Conservation (phyloP, 2,113 vertebrate species). For the Herpetotheres cachinnans region DNA sequence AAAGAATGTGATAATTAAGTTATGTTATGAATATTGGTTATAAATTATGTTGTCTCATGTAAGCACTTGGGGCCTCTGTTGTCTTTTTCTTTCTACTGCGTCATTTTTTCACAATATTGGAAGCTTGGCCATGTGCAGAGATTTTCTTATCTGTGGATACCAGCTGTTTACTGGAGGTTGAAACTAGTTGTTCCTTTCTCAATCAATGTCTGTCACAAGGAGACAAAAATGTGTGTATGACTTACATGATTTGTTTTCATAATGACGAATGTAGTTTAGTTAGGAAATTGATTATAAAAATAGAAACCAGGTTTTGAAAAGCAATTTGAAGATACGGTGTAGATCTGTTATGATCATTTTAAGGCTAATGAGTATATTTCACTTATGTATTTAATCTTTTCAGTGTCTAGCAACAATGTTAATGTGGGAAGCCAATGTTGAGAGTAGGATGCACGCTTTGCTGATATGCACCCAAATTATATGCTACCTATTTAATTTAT, state of each 20-base stretch:
- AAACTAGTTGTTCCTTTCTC: constrained; percentile 75
- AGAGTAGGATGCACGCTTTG: constrained; percentile 33
- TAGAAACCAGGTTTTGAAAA: constrained; percentile 71
- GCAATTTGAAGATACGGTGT: constrained; percentile 69
- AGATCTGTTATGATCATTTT: constrained; percentile 67
- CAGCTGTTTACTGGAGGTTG: constrained; percentile 77
- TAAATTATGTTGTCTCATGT: constrained; percentile 68
- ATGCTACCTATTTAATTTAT: constrained; percentile 53
- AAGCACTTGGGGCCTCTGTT: constrained; percentile 62
- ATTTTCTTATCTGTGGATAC: constrained; percentile 79
- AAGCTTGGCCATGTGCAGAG: constrained; percentile 66
- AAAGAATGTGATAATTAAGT: constrained; percentile 57
- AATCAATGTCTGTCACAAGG: constrained; percentile 75
- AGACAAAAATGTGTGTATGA: constrained; percentile 76
- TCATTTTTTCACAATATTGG: constrained; percentile 64
- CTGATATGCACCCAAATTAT: constrained; percentile 62
- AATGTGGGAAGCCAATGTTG: constrained; percentile 59
- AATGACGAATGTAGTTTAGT: constrained; percentile 69
- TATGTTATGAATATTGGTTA: constrained; percentile 63
- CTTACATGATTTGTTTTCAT: constrained; percentile 76
- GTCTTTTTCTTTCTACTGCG: constrained; percentile 41
- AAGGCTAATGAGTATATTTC: constrained; percentile 73
- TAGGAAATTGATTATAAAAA: constrained; percentile 76
- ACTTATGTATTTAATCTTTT: constrained; percentile 66
- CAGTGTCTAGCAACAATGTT: constrained; percentile 61